A percentile compares a stretch with the other conserved stretches of the same genome.
Conservation (phyloP, 2,113 vertebrate species). For the Saguinus midas region DNA sequence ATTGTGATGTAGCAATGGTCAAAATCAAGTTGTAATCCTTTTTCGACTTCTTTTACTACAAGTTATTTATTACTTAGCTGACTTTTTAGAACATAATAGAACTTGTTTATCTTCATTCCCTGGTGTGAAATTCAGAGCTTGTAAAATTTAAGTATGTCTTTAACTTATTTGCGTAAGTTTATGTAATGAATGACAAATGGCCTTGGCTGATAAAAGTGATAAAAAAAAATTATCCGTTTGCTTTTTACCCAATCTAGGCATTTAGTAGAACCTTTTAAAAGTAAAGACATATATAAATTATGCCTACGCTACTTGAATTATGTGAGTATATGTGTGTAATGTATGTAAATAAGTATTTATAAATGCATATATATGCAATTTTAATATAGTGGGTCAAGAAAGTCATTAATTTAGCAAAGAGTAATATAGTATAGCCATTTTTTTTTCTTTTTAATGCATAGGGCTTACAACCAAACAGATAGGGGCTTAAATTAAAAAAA, state of each 20-base stretch:
- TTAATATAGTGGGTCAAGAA: neutral
- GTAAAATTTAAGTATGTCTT: constrained; percentile 36
- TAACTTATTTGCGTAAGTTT: constrained; percentile 29
- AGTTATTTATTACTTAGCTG: constrained; percentile 43
- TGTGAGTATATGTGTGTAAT: neutral
- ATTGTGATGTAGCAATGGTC: neutral
- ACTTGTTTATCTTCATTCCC: constrained; percentile 20
- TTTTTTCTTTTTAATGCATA: neutral
- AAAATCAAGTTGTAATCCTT: neutral
- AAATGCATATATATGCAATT: neutral
- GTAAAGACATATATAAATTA: neutral
- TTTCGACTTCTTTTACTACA: neutral
- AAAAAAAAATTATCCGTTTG: constrained; percentile 43
- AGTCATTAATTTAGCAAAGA: neutral
- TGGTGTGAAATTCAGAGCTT: constrained; percentile 27
- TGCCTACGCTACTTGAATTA: neutral
- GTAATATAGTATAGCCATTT: neutral
- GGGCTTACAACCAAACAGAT: neutral
- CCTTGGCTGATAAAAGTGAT: neutral
- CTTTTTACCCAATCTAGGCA: neutral
- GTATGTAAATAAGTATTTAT: constrained; percentile 27
- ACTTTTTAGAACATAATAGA: constrained; percentile 33
- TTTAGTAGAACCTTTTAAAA: neutral
- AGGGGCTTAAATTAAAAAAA: neutral
- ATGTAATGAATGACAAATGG: constrained; percentile 15